Percentiles rank a stretch among this genome's conserved stretches.
Evolutionary conservation across 2,113 vertebrate genomes (phyloP).

Genomic region (Furnarius figulus): DNA sequence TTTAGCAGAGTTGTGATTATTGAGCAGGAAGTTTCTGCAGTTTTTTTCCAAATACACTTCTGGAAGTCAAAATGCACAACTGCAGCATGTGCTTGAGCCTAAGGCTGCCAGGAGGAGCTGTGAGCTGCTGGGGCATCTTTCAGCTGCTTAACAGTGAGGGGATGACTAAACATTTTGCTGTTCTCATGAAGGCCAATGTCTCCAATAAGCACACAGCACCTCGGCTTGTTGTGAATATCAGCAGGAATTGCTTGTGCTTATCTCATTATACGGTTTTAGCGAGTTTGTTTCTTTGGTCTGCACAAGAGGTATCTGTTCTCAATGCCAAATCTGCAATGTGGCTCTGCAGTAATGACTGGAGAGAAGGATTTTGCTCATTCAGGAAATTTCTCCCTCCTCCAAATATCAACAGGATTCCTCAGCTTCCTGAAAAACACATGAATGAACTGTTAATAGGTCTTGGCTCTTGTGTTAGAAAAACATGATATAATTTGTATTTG

Average conservation of each 20-base stretch:
- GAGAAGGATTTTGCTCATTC: conserved; percentile 7
- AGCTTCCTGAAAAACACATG: conserved; percentile 4
- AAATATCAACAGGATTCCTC: conserved; percentile 1
- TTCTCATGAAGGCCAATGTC: conserved; percentile 12
- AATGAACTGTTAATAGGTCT: background rate
- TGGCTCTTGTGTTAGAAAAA: background rate
- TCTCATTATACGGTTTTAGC: background rate
- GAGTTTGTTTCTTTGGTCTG: background rate
- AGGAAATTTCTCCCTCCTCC: background rate
- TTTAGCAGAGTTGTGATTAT: background rate
- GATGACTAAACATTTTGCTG: conserved; percentile 8
- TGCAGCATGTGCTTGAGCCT: background rate
- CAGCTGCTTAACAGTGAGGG: background rate
- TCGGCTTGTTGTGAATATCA: background rate
- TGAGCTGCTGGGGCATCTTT: background rate
- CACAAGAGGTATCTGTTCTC: conserved; percentile 14
- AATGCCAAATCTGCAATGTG: background rate
- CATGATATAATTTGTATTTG: background rate
- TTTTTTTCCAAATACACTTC: background rate
- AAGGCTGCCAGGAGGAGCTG: background rate
- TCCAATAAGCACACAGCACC: background rate
- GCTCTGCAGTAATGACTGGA: background rate
- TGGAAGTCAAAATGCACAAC: background rate
- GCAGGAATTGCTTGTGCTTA: background rate
- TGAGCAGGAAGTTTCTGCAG: background rate